Evolutionary conservation across 2,888 invertebrate genomes (phyloP).

Genomic region (Idaea biselata): DNA sequence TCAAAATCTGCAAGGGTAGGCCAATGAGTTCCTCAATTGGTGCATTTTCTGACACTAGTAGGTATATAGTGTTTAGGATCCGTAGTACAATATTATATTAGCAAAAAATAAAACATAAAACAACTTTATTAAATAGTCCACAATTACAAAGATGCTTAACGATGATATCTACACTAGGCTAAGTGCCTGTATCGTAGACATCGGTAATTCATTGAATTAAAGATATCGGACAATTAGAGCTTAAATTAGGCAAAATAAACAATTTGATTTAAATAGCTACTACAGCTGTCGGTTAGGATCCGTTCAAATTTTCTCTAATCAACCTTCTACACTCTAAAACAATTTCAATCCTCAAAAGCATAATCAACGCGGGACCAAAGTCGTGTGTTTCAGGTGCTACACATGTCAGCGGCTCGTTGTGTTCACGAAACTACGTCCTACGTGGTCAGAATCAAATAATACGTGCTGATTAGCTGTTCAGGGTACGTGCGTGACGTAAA

Average conservation of each 20-base stretch:
- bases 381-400: slow-evolving; percentile 19
- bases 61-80: too few species aligned
- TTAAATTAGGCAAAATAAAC: neutral
- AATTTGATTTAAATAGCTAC: neutral
- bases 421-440: slow-evolving; percentile 27
- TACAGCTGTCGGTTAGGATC: neutral
- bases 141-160: too few species aligned
- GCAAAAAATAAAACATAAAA: too few species aligned
- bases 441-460: slow-evolving; percentile 51
- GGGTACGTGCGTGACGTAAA: slow-evolving; percentile 33
- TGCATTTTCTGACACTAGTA: too few species aligned
- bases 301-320: neutral
- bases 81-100: too few species aligned
- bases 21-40: too few species aligned
- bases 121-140: too few species aligned
- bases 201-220: too few species aligned
- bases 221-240: too few species aligned
- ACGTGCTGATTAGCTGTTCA: slow-evolving; percentile 45
- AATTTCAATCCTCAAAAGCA: slow-evolving; percentile 1
- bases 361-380: slow-evolving; percentile 13
- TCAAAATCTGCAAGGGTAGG: too few species aligned
- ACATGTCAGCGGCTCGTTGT: slow-evolving; percentile 15
- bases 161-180: too few species aligned
- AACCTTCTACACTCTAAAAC: slow-evolving; percentile 9
- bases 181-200: too few species aligned